Conservation (phyloP, 1,140 invertebrate species). For the Cardiocondyla obscurior region DNA sequence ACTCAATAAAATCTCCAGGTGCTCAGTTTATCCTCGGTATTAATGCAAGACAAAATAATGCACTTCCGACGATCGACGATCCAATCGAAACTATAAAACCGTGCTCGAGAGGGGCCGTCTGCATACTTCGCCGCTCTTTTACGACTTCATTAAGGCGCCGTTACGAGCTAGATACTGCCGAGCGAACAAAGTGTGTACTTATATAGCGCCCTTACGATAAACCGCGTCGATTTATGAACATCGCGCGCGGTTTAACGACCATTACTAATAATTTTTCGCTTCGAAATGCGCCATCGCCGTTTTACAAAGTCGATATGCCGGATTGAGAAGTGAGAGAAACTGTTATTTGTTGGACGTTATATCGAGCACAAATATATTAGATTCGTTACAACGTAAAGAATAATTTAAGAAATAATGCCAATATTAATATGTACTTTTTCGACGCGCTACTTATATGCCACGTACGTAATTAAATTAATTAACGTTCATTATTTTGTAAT, state of each 20-base stretch:
- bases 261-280: conserved; percentile 63
- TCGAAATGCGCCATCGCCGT: neutral
- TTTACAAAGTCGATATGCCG: neutral
- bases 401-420: neutral
- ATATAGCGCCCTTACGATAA: conserved; percentile 61
- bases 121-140: conserved; percentile 59
- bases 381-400: neutral
- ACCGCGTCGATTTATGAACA: conserved; percentile 67
- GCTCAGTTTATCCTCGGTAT: conserved; percentile 26
- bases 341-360: conserved; percentile 19
- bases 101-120: neutral
- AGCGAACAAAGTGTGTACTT: conserved; percentile 67
- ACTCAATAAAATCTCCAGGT: conserved; percentile 28
- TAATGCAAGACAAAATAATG: conserved; percentile 27
- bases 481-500: neutral
- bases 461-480: neutral
- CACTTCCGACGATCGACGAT: conserved; percentile 49
- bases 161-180: conserved; percentile 62
- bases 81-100: conserved; percentile 57
- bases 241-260: conserved; percentile 57
- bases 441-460: too few species aligned
- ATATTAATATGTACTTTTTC: neutral
- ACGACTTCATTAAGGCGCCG: conserved; percentile 71
- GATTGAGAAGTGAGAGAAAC: neutral
- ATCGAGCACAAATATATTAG: neutral